These are phyloP conservation scores for Hydrolagus colliei DNA, from an alignment of 2,797 vertebrate species.

Conservation along the genomic window DNA sequence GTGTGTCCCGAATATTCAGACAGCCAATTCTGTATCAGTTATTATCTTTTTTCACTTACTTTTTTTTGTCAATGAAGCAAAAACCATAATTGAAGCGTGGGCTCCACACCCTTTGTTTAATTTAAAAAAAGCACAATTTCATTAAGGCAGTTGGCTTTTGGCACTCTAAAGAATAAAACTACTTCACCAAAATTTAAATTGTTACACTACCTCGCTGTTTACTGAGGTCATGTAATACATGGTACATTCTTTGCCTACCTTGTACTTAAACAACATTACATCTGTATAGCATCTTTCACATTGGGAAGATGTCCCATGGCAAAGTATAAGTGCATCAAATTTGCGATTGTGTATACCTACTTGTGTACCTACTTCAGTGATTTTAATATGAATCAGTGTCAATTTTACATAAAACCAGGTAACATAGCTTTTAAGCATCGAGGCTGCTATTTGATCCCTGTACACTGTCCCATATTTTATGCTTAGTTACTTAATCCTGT, in stretches of 20 bases:
- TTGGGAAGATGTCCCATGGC: no score
- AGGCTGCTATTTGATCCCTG: not conserved
- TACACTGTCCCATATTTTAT: slow-evolving; percentile 10
- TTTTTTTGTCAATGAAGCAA: no score
- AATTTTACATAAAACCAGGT: slow-evolving; percentile 3
- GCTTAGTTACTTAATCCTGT: not conserved
- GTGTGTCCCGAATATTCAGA: not conserved
- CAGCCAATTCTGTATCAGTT: not conserved
- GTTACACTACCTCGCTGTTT: no score
- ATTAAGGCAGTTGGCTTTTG: not conserved
- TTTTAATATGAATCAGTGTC: no score
- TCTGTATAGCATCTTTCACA: no score
- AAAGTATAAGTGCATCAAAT: not conserved
- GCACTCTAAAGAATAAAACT: not conserved
- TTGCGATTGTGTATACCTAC: not conserved
- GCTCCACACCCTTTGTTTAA: no score
- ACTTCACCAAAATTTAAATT: no score
- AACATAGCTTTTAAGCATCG: slow-evolving; percentile 3
- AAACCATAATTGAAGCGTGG: no score
- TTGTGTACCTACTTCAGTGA: not conserved
- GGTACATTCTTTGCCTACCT: not conserved
- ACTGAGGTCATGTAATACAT: not conserved
- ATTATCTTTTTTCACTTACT: not conserved
- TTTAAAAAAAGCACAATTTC: not conserved
- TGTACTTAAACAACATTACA: not conserved